Evolutionary conservation across 1,140 invertebrate genomes (phyloP), one percentile per base, ranked within the genome.

Genomic region (Epicauta chinensis): DNA sequence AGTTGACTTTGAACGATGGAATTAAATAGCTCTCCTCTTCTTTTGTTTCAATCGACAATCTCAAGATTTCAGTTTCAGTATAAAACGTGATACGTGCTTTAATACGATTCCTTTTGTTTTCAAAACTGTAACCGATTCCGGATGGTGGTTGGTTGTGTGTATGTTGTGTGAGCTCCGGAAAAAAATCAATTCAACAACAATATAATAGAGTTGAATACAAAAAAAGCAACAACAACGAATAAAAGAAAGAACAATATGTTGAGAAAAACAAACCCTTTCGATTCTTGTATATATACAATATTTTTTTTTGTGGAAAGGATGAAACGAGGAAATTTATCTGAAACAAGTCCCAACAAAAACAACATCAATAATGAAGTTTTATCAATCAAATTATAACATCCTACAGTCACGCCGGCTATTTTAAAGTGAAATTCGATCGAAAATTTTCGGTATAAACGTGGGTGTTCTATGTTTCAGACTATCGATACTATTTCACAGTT

Each of bases 321-420:
- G n/a, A n/a, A n/a, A 46, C 16, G 29, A 16, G 34, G 34, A 47
- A 55, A 55, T 51, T 55, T 50, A 55, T 51, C 48, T 51, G 54
- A 48, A 56, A 56, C 54, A 40, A 35, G 51, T 46, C 39, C 36
- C 7, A 7, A 40, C 41, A 58, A 58, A 58, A 58, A 54, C 41
- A 23, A 3, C 4, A 37, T 31, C 36, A 38, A 45, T 56, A 49
- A 60, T 60, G 48, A 60, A 60, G 58, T 60, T 60, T 60, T 60
- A 60, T 55, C 58, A 57, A 60, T 60, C 58, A 60, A 57, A 60
- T 60, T 60, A 60, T 57, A 57, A 57, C 45, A 31, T 50, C 35
- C 51, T 15, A 23, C 7, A 52, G 58, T 60, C 58, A 60, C 52
- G 58, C 58, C 43, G 51, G 42, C 45, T 13, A 48, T 54, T 38